Percentiles rank a stretch among this genome's conserved stretches.
These are phyloP conservation scores for Siniperca scherzeri DNA, from an alignment of 2,797 vertebrate species.

Conservation along the genomic window DNA sequence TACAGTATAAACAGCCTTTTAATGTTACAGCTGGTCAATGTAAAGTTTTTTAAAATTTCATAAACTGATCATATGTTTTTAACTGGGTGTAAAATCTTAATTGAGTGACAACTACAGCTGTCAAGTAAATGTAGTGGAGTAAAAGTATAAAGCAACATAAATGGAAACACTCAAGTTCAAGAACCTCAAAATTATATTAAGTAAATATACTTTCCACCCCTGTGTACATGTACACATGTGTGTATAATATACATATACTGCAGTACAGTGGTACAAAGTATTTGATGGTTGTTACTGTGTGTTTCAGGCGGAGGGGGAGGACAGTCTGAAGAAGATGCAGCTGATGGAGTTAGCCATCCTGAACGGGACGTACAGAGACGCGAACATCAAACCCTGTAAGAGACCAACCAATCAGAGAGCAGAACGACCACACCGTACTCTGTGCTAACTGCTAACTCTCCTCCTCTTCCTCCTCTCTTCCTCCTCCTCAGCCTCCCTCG, in stretches of 20 bases:
- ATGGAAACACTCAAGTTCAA: neutral
- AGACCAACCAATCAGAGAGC: neutral
- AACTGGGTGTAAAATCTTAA: too few species aligned
- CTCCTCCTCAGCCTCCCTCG: conserved; percentile 91
- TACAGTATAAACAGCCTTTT: too few species aligned
- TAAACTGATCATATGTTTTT: too few species aligned
- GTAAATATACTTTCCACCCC: too few species aligned
- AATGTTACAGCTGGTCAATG: too few species aligned
- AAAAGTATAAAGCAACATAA: too few species aligned
- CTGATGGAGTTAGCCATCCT: conserved; percentile 96
- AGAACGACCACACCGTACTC: neutral
- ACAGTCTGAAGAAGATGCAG: conserved; percentile 98
- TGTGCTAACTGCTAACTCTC: neutral
- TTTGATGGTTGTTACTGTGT: conserved; percentile 7
- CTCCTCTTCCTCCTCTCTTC: conserved; percentile 78
- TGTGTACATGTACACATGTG: too few species aligned
- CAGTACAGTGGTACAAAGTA: neutral
- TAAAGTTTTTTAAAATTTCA: too few species aligned
- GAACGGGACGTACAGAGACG: conserved; percentile 96
- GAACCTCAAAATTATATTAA: neutral
- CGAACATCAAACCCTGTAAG: conserved; percentile 97
- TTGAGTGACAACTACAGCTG: too few species aligned
- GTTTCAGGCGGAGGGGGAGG: conserved; percentile 92
- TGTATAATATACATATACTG: neutral
- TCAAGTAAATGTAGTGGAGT: too few species aligned